phyloP scores from a whole-genome alignment of 1,140 invertebrate genomes.

The Calephelis virginiensis region DNA sequence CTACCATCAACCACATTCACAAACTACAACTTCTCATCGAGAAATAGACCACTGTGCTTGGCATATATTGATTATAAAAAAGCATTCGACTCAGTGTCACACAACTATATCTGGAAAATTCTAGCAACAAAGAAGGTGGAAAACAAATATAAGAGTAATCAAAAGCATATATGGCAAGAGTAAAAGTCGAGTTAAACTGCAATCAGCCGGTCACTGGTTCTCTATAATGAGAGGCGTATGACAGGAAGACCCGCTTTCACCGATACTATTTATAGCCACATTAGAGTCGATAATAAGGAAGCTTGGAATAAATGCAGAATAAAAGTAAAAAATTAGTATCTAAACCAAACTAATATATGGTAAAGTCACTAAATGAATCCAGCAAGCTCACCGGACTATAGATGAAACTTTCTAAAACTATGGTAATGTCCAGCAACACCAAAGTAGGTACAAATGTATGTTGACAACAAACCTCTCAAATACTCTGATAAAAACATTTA shows the following conservation, averaged over 20 bases:
- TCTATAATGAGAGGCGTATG: neutral
- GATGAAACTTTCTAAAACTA: too few relatives aligned
- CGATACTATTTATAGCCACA: neutral
- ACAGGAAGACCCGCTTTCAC: neutral
- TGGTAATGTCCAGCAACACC: too few relatives aligned
- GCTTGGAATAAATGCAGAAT: neutral
- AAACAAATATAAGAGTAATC: too few relatives aligned
- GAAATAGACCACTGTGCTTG: slow-evolving; percentile 18
- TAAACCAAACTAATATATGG: neutral
- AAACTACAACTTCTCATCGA: neutral
- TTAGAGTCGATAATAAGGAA: neutral
- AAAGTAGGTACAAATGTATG: too few relatives aligned
- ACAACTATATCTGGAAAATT: neutral
- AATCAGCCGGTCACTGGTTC: neutral
- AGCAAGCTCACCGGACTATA: too few relatives aligned
- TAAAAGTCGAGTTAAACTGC: neutral
- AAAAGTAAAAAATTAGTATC: neutral
- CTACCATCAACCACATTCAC: neutral
- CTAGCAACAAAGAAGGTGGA: slow-evolving; percentile 11
- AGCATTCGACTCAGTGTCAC: slow-evolving; percentile 2
- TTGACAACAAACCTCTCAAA: too few relatives aligned
- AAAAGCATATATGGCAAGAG: neutral
- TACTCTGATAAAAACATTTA: too few relatives aligned
- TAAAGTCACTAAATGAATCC: too few relatives aligned
- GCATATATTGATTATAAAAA: slow-evolving; percentile 6